phyloP scores from a whole-genome alignment of 2,888 invertebrate species.

The Callosobruchus maculatus region DNA sequence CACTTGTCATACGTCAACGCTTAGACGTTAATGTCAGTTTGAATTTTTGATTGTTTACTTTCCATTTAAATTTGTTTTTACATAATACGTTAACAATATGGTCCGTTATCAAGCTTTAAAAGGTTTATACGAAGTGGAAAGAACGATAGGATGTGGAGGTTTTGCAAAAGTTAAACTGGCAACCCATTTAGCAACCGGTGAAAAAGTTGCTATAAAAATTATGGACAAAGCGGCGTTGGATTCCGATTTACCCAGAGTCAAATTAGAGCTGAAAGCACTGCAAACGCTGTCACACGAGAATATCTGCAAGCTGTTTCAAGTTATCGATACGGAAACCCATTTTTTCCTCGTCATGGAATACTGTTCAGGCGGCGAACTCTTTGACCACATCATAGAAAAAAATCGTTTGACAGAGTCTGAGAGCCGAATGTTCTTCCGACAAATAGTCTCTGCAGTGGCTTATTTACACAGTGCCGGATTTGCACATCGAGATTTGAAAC shows the following conservation, averaged over 20 bases:
- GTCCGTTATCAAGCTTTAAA: slow-evolving; percentile 54
- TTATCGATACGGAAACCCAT: slow-evolving; percentile 70
- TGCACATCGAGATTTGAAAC: slow-evolving; percentile 78
- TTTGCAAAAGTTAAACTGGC: slow-evolving; percentile 80
- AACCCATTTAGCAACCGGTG: slow-evolving; percentile 72
- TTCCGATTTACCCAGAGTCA: slow-evolving; percentile 68
- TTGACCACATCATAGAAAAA: slow-evolving; percentile 79
- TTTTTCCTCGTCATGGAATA: slow-evolving; percentile 79
- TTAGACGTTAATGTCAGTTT: neutral
- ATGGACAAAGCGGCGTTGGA: slow-evolving; percentile 73
- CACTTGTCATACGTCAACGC: too few relatives aligned
- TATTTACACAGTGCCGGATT: slow-evolving; percentile 73
- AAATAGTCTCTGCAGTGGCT: slow-evolving; percentile 74
- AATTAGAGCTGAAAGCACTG: slow-evolving; percentile 70
- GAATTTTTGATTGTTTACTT: neutral
- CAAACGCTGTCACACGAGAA: slow-evolving; percentile 67
- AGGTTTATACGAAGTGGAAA: slow-evolving; percentile 63
- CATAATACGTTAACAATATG: slow-evolving; percentile 41
- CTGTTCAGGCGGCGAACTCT: slow-evolving; percentile 78
- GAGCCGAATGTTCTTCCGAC: slow-evolving; percentile 72
- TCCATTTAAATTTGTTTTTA: neutral
- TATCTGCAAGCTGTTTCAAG: slow-evolving; percentile 70
- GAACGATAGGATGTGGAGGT: slow-evolving; percentile 72
- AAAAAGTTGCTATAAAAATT: slow-evolving; percentile 79
- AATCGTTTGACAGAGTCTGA: slow-evolving; percentile 68